Evolutionary conservation across 1,140 invertebrate species (phyloP), one percentile per base, ranked within the genome.

Genomic region (Pseudachorutes palmiensis): DNA sequence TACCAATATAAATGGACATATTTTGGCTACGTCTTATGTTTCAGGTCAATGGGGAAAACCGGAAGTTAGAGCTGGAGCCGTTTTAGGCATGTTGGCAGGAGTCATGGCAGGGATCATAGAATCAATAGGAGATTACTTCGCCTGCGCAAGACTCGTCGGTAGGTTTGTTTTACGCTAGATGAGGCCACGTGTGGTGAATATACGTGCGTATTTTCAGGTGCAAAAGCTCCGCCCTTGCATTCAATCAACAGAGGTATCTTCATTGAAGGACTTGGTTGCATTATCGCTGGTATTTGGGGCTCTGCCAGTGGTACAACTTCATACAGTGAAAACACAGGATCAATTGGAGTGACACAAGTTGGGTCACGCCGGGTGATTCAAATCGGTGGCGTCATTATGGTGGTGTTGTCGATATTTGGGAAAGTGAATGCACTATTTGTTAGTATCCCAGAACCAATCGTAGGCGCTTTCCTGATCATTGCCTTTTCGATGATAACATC

Each of bases 311-410:
- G 64, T 12, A 49, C 90, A 3, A 92, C 91, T 67, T 92, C 90
- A 0, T 93, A 91, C 74, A 87, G 87, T 19, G 89, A 92, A 77
- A 94, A 94, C 76, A 89, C 94, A 41, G 91, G 91, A 1, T 89
- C 89, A 12, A 92, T 72, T 28, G 57, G 55, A 45, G 66, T 72
- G 29, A 68, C 65, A 1, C 48, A 65, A 65, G 60, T 71, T 0
- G 64, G 31, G 0, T 70, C 65, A 61, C 41, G 68, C 12, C 29
- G 67, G 2, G 90, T 94, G 5, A 88, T 92, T 49, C 89, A 91
- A 72, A 87, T 84, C 79, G 88, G 88, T 0, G 88, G 88, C 1
- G 70, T 83, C 0, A 78, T 91, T 12, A 91, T 92, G 88, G 80
- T 92, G 1, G 64, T 90, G 0, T 86, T 92, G 75, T 89, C 89